Conservation (phyloP, 2,888 invertebrate species). For the Chalcis sispes region DNA sequence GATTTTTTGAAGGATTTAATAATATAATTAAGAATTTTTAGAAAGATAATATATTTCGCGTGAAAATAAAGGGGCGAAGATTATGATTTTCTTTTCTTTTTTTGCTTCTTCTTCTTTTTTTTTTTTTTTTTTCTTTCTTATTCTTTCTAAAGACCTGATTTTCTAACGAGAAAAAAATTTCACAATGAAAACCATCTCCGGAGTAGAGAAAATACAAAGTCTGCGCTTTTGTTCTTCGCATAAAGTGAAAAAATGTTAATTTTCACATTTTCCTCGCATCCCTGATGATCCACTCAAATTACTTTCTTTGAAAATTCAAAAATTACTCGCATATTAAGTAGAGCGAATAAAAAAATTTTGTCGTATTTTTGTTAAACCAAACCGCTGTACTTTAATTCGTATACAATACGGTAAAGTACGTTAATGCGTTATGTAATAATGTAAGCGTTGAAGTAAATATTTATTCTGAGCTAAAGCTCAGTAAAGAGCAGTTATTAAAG, state of each 20-base stretch:
- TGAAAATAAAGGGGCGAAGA: too few relatives aligned
- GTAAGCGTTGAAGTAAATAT: constrained; percentile 28
- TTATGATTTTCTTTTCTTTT: too few relatives aligned
- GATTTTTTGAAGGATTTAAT: constrained; percentile 1
- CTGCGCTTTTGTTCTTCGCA: not conserved
- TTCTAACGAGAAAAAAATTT: not conserved
- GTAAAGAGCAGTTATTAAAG: too few relatives aligned
- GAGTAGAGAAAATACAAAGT: constrained; percentile 1
- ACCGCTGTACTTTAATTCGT: not conserved
- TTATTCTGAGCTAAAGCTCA: constrained; percentile 13
- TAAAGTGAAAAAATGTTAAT: constrained; percentile 17
- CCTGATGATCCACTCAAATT: not conserved
- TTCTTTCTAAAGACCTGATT: constrained; percentile 1
- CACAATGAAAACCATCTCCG: not conserved
- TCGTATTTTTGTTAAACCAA: not conserved
- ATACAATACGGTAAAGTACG: too few relatives aligned
- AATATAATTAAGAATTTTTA: not conserved
- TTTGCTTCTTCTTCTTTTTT: too few relatives aligned
- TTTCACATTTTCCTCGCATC: not conserved
- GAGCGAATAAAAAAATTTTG: too few relatives aligned
- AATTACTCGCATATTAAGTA: too few relatives aligned
- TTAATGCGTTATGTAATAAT: too few relatives aligned
- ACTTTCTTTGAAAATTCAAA: not conserved
- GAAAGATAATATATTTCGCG: too few relatives aligned
- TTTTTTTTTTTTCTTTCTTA: too few relatives aligned